Base-by-base conservation (phyloP, 2,797 vertebrate species). In the Brotula barbata region DNA sequence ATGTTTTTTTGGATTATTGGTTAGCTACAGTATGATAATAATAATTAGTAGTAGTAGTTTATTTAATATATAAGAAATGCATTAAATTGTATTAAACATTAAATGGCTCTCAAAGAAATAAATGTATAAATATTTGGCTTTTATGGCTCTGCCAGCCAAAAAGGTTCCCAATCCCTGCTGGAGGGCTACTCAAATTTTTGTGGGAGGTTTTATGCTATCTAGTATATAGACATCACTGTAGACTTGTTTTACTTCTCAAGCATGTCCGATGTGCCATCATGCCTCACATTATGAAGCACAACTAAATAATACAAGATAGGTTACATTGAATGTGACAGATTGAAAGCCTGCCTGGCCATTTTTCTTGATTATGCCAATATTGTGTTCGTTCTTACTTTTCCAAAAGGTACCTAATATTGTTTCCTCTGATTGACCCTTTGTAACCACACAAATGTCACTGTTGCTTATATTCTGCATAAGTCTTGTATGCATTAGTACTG, bases 1-100 rank as follows among this genome's bases (percentile, higher is more conserved):
- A 63, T 74, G 63, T 5, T 73, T 78, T 65, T 80, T 77, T 84
- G 77, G 72, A n/a, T n/a, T n/a, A n/a, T n/a, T n/a, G n/a, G n/a
- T n/a, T n/a, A n/a, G n/a, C n/a, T n/a, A n/a, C n/a, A n/a, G n/a
- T n/a, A n/a, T n/a, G n/a, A n/a, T n/a, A n/a, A n/a, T n/a, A n/a
- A n/a, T n/a, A n/a, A n/a, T n/a, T n/a, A n/a, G n/a, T n/a, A n/a
- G n/a, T n/a, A n/a, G n/a, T n/a, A n/a, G n/a, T n/a, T n/a, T n/a
- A n/a, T n/a, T n/a, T n/a, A n/a, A n/a, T n/a, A n/a, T n/a, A n/a
- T n/a, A n/a, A n/a, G n/a, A n/a, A n/a, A n/a, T n/a, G n/a, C n/a
- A n/a, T n/a, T n/a, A n/a, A n/a, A n/a, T n/a, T n/a, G n/a, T n/a
- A n/a, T n/a, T n/a, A n/a, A n/a, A n/a, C n/a, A n/a, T n/a, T n/a